These are phyloP conservation scores for Exaiptasia diaphana DNA, from an alignment of 64 coral and sea anemone species.

Conservation along the genomic window DNA sequence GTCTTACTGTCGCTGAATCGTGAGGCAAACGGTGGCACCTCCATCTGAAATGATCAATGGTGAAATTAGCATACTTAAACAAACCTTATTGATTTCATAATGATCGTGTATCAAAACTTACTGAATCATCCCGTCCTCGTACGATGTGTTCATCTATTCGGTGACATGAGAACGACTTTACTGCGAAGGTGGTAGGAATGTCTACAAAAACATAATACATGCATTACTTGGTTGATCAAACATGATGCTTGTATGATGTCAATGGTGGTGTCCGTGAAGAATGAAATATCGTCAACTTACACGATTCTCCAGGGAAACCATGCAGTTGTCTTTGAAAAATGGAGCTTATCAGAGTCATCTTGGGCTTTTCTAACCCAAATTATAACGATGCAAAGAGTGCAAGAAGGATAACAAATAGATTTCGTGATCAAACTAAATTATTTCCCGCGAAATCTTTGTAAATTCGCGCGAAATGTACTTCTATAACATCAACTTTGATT, in stretches of 20 bases:
- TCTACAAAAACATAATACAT: not conserved
- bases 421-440: not conserved
- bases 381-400: too few relatives aligned
- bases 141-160: slow-evolving; percentile 51
- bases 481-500: not conserved
- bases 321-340: slow-evolving; percentile 22
- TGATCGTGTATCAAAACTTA: too few relatives aligned
- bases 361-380: too few relatives aligned
- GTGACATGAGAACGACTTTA: slow-evolving; percentile 29
- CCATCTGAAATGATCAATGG: slow-evolving; percentile 25
- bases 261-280: too few relatives aligned
- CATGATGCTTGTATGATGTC: too few relatives aligned
- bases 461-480: slow-evolving; percentile 25
- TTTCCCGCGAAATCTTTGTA: slow-evolving; percentile 39
- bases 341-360: slow-evolving; percentile 45
- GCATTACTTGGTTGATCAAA: too few relatives aligned
- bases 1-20: slow-evolving; percentile 83
- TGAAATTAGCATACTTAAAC: too few relatives aligned
- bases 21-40: slow-evolving; percentile 91
- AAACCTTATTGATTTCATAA: too few relatives aligned
- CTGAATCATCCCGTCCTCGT: slow-evolving; percentile 43
- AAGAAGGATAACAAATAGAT: not conserved
- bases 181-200: slow-evolving; percentile 33
- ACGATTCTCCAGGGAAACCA: not conserved
- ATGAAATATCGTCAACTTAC: not conserved